phyloP scores from a whole-genome alignment of 1,140 invertebrate genomes.

The Zaprionus vittiger region DNA sequence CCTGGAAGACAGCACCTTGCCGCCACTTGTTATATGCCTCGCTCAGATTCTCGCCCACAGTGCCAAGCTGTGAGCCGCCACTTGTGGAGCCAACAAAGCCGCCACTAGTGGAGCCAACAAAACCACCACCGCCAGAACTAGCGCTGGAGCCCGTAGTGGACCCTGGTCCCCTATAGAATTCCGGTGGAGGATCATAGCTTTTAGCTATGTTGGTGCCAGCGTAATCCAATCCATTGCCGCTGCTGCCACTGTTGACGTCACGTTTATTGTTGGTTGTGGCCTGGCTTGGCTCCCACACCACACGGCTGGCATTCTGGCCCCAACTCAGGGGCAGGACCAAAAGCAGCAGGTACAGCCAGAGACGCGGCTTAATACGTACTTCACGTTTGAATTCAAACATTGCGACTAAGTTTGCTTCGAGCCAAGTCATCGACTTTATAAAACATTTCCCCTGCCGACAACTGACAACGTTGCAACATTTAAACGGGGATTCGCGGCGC shows the following conservation, averaged over 20 bases:
- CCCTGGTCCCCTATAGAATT: constrained; percentile 70
- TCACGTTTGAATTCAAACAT: constrained; percentile 59
- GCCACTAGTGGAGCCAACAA: constrained; percentile 25
- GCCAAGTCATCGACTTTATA: constrained; percentile 69
- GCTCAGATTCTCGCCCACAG: constrained; percentile 58
- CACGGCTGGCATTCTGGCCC: constrained; percentile 40
- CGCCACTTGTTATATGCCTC: constrained; percentile 72
- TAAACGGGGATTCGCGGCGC: constrained; percentile 10
- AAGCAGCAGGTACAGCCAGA: constrained; percentile 30
- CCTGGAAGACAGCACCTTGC: constrained; percentile 31
- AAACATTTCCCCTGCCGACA: constrained; percentile 26
- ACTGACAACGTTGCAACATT: constrained; percentile 33
- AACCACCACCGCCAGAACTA: constrained; percentile 15
- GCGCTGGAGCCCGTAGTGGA: constrained; percentile 32
- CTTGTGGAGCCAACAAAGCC: constrained; percentile 24
- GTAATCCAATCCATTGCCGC: constrained; percentile 45
- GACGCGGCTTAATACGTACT: constrained; percentile 34
- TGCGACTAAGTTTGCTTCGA: constrained; percentile 55
- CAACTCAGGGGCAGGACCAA: constrained; percentile 7
- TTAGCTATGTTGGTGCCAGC: constrained; percentile 54
- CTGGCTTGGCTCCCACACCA: constrained; percentile 29
- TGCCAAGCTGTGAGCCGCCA: constrained; percentile 43
- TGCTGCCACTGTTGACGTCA: constrained; percentile 12
- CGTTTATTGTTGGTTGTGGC: constrained; percentile 37
- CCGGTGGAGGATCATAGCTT: constrained; percentile 68